phyloP scores from a whole-genome alignment of 2,113 vertebrate species.

The Progne subis region DNA sequence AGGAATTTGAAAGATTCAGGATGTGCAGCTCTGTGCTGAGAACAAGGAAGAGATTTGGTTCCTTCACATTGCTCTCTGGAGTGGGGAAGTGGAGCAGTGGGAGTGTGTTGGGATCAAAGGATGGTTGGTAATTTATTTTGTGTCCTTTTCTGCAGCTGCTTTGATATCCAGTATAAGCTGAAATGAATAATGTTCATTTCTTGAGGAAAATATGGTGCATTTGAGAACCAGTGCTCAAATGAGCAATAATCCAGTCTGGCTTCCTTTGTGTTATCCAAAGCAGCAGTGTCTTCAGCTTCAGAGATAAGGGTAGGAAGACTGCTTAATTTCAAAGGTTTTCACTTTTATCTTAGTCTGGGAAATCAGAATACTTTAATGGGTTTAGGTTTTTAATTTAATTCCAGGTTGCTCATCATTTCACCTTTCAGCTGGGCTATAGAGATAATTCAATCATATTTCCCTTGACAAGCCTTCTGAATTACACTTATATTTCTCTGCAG shows the following conservation, averaged over 20 bases:
- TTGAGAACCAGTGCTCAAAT: conserved; percentile 59
- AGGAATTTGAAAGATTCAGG: not conserved
- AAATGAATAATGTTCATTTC: conserved; percentile 57
- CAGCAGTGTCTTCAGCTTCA: conserved; percentile 39
- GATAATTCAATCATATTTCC: conserved; percentile 70
- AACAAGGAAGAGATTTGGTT: conserved; percentile 23
- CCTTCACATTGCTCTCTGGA: conserved; percentile 21
- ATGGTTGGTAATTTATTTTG: conserved; percentile 57
- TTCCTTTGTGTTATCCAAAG: conserved; percentile 65
- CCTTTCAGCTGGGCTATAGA: conserved; percentile 63
- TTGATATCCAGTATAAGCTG: conserved; percentile 58
- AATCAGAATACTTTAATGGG: conserved; percentile 66
- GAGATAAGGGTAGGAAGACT: conserved; percentile 59
- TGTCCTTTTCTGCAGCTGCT: conserved; percentile 56
- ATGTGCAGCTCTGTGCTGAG: not conserved
- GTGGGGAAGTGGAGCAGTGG: not conserved
- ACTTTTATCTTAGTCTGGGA: conserved; percentile 65
- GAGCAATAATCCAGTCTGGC: conserved; percentile 59
- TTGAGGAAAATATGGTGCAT: conserved; percentile 49
- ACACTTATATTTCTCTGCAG: conserved; percentile 29
- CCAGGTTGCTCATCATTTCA: conserved; percentile 69
- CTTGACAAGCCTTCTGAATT: conserved; percentile 60
- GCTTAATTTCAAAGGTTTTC: conserved; percentile 69
- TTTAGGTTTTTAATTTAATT: conserved; percentile 70
- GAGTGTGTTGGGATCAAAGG: conserved; percentile 55